Conservation (phyloP, 2,888 invertebrate species). For the Melipona bicolor region DNA sequence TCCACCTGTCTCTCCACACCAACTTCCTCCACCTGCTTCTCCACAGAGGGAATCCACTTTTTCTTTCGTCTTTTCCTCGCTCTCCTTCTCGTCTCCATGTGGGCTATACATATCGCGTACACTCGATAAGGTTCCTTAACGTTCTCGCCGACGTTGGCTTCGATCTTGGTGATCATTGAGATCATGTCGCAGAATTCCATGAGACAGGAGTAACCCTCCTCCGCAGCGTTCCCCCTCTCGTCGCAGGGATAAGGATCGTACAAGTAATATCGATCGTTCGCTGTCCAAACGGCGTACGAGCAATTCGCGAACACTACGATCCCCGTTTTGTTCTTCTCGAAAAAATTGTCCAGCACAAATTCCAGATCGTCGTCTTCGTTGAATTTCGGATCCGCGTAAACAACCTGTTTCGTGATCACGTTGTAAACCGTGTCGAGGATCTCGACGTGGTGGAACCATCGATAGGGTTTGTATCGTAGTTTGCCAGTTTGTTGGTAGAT, state of each 20-base stretch:
- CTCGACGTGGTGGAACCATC: conserved; percentile 76
- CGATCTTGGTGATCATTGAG: conserved; percentile 71
- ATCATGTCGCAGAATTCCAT: conserved; percentile 71
- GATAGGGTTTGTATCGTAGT: conserved; percentile 72
- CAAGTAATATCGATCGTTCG: conserved; percentile 72
- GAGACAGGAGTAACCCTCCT: conserved; percentile 73
- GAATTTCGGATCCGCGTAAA: conserved; percentile 75
- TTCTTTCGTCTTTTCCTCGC: conserved; percentile 50
- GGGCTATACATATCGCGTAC: conserved; percentile 75
- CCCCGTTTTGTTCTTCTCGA: conserved; percentile 74
- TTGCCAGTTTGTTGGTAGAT: conserved; percentile 73
- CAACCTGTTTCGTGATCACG: conserved; percentile 74
- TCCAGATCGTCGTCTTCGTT: conserved; percentile 69
- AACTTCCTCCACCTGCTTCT: conserved; percentile 14
- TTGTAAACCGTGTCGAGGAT: conserved; percentile 73
- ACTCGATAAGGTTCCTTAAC: conserved; percentile 72
- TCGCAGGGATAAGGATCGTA: conserved; percentile 81
- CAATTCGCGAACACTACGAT: conserved; percentile 76
- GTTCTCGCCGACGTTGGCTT: conserved; percentile 68
- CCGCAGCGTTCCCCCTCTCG: conserved; percentile 66
- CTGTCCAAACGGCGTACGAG: conserved; percentile 78
- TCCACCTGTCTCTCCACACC: too few relatives aligned
- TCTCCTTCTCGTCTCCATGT: conserved; percentile 70
- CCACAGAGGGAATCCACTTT: conserved; percentile 14
- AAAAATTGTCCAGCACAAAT: conserved; percentile 62